phyloP scores from a whole-genome alignment of 2,888 invertebrate genomes.

The Selenia dentaria region DNA sequence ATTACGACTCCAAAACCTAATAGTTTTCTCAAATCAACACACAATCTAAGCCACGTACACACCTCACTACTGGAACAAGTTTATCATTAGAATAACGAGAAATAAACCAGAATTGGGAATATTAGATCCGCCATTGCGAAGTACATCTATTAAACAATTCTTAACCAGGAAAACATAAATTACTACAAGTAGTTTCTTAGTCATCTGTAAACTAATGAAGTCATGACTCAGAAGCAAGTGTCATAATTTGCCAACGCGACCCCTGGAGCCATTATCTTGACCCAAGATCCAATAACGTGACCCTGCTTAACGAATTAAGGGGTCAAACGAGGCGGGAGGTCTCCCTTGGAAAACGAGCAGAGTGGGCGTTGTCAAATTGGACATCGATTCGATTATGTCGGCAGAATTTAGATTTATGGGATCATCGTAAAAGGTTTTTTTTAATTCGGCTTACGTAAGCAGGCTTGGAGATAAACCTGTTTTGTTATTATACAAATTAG shows the following conservation, averaged over 20 bases:
- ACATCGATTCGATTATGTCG: constrained; percentile 3
- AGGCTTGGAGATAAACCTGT: background rate
- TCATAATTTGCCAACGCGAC: background rate
- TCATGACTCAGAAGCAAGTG: background rate
- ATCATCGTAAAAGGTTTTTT: constrained; percentile 1
- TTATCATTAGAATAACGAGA: too few relatives aligned
- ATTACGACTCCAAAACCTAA: too few relatives aligned
- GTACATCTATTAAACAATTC: too few relatives aligned
- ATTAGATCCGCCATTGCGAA: too few relatives aligned
- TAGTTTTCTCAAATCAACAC: too few relatives aligned
- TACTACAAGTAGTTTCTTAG: too few relatives aligned
- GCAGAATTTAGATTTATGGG: constrained; percentile 3
- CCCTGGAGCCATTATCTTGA: background rate
- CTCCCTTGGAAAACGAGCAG: constrained; percentile 8
- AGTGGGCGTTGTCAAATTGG: constrained; percentile 5
- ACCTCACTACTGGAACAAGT: too few relatives aligned
- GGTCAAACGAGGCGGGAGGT: constrained; percentile 8
- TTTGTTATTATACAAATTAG: too few relatives aligned
- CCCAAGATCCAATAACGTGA: background rate
- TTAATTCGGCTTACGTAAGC: background rate
- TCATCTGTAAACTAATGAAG: background rate
- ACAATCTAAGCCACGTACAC: too few relatives aligned
- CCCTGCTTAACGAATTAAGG: constrained; percentile 6
- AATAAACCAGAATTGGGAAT: too few relatives aligned
- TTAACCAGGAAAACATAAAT: too few relatives aligned